phyloP scores from a whole-genome alignment of 2,888 invertebrate genomes.

The Aleiodes leptofemur region DNA sequence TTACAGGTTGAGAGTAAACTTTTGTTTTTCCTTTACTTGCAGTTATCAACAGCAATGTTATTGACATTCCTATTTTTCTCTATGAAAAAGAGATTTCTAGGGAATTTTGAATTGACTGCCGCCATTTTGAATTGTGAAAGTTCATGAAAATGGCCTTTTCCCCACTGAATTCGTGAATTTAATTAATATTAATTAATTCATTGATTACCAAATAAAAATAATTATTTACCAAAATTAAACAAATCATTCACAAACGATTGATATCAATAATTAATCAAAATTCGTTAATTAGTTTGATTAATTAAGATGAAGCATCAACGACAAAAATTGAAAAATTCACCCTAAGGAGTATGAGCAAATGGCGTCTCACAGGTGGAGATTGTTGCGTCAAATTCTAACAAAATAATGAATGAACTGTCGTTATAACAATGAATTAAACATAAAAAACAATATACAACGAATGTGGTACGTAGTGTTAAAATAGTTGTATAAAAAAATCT shows the following conservation, averaged over 20 bases:
- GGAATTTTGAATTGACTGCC: too few species aligned
- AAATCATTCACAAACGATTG: too few species aligned
- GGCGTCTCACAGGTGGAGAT: constrained; percentile 76
- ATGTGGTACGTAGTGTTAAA: constrained; percentile 62
- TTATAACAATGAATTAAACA: constrained; percentile 62
- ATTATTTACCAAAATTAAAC: too few species aligned
- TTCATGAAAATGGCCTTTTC: too few species aligned
- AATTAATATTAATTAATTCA: too few species aligned
- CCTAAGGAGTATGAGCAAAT: constrained; percentile 73
- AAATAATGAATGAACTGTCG: constrained; percentile 76
- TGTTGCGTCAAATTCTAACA: constrained; percentile 72
- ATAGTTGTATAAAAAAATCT: constrained; percentile 33
- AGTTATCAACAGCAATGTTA: constrained; percentile 32
- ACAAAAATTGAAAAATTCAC: constrained; percentile 24
- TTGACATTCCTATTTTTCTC: constrained; percentile 14
- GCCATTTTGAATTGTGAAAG: too few species aligned
- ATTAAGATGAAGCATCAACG: background rate
- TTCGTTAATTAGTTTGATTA: too few species aligned
- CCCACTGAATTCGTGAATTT: too few species aligned
- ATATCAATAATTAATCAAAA: too few species aligned
- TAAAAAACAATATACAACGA: constrained; percentile 57
- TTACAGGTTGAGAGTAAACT: constrained; percentile 50
- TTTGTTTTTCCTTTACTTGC: constrained; percentile 1
- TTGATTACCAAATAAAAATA: too few species aligned
- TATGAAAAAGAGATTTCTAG: too few species aligned